Conservation (phyloP, 2,113 vertebrate species). For the Anguilla rostrata region DNA sequence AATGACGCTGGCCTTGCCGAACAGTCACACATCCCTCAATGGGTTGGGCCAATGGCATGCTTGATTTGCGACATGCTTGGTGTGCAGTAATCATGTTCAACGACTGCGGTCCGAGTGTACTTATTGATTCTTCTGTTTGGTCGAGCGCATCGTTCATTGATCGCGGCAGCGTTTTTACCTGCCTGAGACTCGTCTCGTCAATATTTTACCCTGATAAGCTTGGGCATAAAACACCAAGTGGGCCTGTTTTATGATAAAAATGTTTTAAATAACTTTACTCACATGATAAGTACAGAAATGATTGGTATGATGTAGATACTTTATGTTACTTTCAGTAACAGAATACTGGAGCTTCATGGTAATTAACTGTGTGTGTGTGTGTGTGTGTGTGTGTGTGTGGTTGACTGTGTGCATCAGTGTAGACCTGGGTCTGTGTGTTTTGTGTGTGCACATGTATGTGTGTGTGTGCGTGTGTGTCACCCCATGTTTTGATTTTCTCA, state of each 20-base stretch:
- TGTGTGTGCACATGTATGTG: too few species aligned
- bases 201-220: constrained; percentile 21
- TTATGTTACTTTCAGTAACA: not conserved
- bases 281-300: not conserved
- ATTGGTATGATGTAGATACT: not conserved
- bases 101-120: constrained; percentile 7
- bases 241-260: not conserved
- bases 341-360: not conserved
- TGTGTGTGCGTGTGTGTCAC: too few species aligned
- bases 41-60: not conserved
- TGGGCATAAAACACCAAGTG: not conserved
- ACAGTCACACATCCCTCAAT: constrained; percentile 23
- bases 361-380: constrained; percentile 14
- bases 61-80: constrained; percentile 4
- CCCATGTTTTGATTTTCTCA: not conserved
- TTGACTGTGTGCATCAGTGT: too few species aligned
- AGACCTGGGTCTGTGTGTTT: not conserved
- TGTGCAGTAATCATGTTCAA: constrained; percentile 36
- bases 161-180: constrained; percentile 25
- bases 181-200: constrained; percentile 18
- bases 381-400: not conserved
- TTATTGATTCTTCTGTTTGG: constrained; percentile 38
- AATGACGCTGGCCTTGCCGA: constrained; percentile 5
- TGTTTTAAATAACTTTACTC: not conserved
- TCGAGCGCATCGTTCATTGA: constrained; percentile 28